Percentiles rank a stretch among this genome's conserved stretches.
These are phyloP conservation scores for Xanthorhoe designata DNA, from an alignment of 2,888 invertebrate species.

Conservation along the genomic window DNA sequence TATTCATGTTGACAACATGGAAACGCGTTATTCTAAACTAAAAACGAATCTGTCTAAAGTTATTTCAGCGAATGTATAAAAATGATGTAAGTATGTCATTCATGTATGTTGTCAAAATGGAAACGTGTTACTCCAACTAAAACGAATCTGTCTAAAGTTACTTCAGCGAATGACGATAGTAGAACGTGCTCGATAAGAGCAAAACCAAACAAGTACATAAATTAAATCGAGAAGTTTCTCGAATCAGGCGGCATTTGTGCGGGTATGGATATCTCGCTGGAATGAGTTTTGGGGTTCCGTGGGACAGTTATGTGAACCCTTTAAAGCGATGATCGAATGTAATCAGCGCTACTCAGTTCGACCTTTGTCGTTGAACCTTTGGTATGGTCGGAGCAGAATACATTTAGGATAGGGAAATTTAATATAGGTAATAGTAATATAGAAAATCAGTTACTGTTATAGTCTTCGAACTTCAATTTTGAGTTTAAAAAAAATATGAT, in stretches of 20 bases:
- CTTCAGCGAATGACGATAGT: background rate
- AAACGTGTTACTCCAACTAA: too few species aligned
- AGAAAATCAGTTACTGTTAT: too few species aligned
- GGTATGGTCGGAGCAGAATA: background rate
- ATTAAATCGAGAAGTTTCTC: conserved; percentile 80
- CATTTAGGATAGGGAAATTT: background rate
- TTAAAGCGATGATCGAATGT: conserved; percentile 10
- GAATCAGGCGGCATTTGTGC: conserved; percentile 76
- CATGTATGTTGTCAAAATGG: too few species aligned
- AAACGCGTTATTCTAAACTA: too few species aligned
- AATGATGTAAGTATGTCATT: too few species aligned
- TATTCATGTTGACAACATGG: too few species aligned
- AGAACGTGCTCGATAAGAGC: conserved; percentile 63
- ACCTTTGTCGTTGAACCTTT: background rate
- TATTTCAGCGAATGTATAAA: background rate
- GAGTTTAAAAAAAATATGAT: too few species aligned
- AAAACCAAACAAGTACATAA: conserved; percentile 79
- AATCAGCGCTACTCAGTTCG: background rate
- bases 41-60: background rate
- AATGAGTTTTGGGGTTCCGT: conserved; percentile 53
- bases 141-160: background rate
- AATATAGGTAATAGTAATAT: too few species aligned
- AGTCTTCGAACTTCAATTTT: too few species aligned
- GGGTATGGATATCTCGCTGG: conserved; percentile 64
- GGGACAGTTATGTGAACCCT: conserved; percentile 9